Base-by-base conservation (phyloP, 2,797 vertebrate genomes). In the Thamnophis elegans region DNA sequence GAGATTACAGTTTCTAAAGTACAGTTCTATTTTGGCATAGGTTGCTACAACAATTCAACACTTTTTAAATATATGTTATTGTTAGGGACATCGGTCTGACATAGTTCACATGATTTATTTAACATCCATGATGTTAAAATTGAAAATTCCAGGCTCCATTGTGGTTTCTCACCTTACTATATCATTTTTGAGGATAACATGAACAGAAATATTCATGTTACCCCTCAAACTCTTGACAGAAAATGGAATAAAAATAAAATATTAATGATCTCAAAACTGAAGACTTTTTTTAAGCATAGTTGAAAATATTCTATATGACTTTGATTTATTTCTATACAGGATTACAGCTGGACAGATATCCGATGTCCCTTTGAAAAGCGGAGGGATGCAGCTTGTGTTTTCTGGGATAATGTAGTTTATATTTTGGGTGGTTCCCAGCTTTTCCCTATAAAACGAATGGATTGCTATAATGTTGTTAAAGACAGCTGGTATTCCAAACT, bases 401-500 rank as follows among this genome's bases (percentile, higher is more conserved):
- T 99, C 97, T 99, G 99, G 99, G 99, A 99, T 98, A 99, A 99
- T 26, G 99, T 99, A 93, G 99, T 99, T 89, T 99, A 99, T 97
- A 99, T 99, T 97, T 98, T 99, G 96, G 99, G 99, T 60, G 99
- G 99, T 94, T 99, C 99, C 28, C 99, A 99, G 97, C 98, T 99
- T 93, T 99, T 99, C 95, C 99, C 99, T 88, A 99, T 99, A 96
- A 99, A 99, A 95, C 98, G 99, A 95, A 99, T 99, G 99, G 99
- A 99, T 97, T 99, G 99, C 96, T 99, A 99, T 97, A 99, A 99
- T 58, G 99, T 99, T 87, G 98, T 99, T 94, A 99, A 99, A 96
- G 99, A 99, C 97, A 99, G 99, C 97, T 99, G 99, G 99, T 99
- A 99, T 97, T 99, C 99, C 96, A 99, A 99, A 97, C 98, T 99